Base-by-base conservation (phyloP, 2,113 vertebrate species). In the Pavo muticus region DNA sequence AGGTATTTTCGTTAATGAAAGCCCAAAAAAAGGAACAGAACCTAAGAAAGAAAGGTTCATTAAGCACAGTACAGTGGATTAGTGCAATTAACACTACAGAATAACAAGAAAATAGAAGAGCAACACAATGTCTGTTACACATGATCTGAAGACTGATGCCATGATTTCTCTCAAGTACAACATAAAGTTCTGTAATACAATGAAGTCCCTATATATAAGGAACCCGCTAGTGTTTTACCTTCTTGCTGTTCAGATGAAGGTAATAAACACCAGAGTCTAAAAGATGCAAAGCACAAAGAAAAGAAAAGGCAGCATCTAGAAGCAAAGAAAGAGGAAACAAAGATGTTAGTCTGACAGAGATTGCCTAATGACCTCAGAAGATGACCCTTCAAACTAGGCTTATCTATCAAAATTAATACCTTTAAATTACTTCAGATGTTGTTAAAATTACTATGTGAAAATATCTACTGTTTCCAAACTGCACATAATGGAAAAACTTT, bases 241-340 rank as follows among this genome's bases (percentile, higher is more conserved):
- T 98, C 92, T 95, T 93, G 81, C 48, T 97, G 86, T 35, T 77
- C 91, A 95, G 96, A 79, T 91, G 96, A 96, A 97, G 71, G 92
- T 94, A 96, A 97, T 10, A 97, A 81, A 97, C 83, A 97, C 45
- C 95, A 98, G 83, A 97, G 82, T 93, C 88, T 98, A 97, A 97
- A 96, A 97, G 94, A 82, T 83, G 79, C 63, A 97, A 98, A 97
- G 93, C 80, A 95, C 88, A 97, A 92, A 97, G 70, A 95, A 98
- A 93, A 98, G 88, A 97, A 97, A 98, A 97, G 94, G 94, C 93
- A 91, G 87, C 95, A 93, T 97, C 98, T 98, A 98, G 97, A 98
- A 96, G 91, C 72, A 97, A 97, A 97, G 94, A 96, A 95, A 96
- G 84, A 95, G 39, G 65, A 80, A 71, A 96, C 64, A 97, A 94